Base-by-base conservation (phyloP, 2,888 invertebrate species). In the Gonocerus acuteangulatus region DNA sequence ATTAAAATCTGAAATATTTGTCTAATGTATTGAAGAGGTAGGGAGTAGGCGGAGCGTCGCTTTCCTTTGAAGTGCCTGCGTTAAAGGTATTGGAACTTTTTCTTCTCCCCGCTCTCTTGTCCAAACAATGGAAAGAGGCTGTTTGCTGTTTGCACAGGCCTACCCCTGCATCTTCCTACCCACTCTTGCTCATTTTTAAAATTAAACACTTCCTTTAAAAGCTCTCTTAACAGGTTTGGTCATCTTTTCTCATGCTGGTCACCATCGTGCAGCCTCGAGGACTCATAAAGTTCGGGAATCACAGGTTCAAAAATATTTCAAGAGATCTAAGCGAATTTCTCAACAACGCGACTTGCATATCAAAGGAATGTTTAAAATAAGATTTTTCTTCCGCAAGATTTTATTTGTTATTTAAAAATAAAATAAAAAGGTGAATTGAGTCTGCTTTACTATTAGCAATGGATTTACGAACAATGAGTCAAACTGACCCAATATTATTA, bases 171-270 rank as follows among this genome's bases (percentile, higher is more conserved):
- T 16, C 42, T 42, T 19, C 23, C 52, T 42, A 32, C 18, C 56
- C 19, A 44, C 51, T 45, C 52, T 42, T 44, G 21, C 44, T 44
- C 60, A 42, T 52, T 52, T 52, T 36, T 21, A 52, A 52, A 52
- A 52, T 52, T 52, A 52, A 52, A 52, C 52, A 52, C 52, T 39
- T 52, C 42, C 39, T 52, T 52, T 52, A 52, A 52, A 52, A 52
- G 36, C 52, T 22, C 42, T 42, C 52, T 52, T 52, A 52, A 52
- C 19, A 21, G 39, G 39, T 39, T 39, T 15, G 39, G n/a, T 9
- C n/a, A 4, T 13, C 39, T 39, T 39, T 39, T 27, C 27, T 27
- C 27, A 27, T 27, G 27, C 27, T 27, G 27, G 4, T 27, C 27
- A 27, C n/a, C n/a, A n/a, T n/a, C n/a, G n/a, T n/a, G n/a, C n/a